These are phyloP conservation scores for Plebejus anna DNA, from an alignment of 2,888 invertebrate genomes.

Conservation along the genomic window DNA sequence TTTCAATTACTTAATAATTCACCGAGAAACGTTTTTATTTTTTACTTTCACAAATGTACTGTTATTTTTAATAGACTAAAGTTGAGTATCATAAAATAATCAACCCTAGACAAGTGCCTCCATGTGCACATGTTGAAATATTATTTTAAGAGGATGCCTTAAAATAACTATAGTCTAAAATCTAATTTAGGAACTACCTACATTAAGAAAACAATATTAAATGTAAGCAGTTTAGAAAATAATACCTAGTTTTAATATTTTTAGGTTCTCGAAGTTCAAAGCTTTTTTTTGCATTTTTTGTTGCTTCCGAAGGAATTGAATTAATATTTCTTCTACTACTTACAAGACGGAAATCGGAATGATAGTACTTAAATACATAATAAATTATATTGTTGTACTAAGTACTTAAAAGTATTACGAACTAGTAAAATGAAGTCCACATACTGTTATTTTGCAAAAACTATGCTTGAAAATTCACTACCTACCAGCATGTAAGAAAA, in stretches of 20 bases:
- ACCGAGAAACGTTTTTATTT: too few relatives aligned
- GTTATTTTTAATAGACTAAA: background rate
- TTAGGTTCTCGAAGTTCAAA: background rate
- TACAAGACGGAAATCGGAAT: background rate
- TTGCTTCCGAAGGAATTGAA: background rate
- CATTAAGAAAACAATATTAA: background rate
- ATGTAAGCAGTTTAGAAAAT: background rate
- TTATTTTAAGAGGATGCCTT: constrained; percentile 2
- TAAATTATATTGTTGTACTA: background rate
- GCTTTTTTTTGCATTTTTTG: background rate
- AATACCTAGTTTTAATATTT: background rate
- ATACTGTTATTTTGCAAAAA: background rate
- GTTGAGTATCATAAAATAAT: background rate
- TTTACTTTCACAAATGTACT: too few relatives aligned
- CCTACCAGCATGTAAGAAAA: background rate
- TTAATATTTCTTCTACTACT: background rate
- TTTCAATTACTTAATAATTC: too few relatives aligned
- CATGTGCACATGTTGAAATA: constrained; percentile 6
- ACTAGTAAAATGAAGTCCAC: background rate
- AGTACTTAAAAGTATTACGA: background rate
- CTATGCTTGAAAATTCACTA: background rate
- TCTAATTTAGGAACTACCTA: background rate
- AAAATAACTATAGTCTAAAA: background rate
- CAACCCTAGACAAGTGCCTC: background rate
- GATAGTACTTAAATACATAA: background rate